These are phyloP conservation scores for Malthinus flaveolus DNA, from an alignment of 2,888 invertebrate species.

Conservation along the genomic window DNA sequence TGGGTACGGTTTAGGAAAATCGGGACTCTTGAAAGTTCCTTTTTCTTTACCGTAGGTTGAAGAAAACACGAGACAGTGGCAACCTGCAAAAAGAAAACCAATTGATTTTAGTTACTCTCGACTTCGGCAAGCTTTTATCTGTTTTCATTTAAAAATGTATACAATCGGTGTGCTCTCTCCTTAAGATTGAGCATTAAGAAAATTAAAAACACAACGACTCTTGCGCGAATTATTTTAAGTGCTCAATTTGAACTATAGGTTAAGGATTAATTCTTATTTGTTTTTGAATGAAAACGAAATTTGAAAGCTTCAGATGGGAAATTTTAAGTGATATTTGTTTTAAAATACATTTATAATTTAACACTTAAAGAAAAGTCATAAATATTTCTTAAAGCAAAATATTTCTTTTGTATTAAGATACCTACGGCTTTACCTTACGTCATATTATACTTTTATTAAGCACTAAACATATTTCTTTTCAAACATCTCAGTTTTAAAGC, in stretches of 20 bases:
- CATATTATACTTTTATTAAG: slow-evolving; percentile 1
- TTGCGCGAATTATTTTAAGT: neutral
- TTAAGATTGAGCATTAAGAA: neutral
- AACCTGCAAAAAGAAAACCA: slow-evolving; percentile 63
- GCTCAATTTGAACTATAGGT: no score
- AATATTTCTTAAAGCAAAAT: slow-evolving; percentile 1
- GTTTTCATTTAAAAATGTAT: slow-evolving; percentile 14
- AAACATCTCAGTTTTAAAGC: slow-evolving; percentile 5
- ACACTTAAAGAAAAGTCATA: no score
- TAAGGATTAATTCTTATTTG: neutral
- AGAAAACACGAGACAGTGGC: slow-evolving; percentile 81
- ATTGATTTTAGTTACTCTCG: slow-evolving; percentile 13
- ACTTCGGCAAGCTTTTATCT: slow-evolving; percentile 8
- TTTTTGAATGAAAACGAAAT: neutral
- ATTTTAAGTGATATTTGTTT: neutral
- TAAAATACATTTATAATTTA: no score
- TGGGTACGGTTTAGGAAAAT: slow-evolving; percentile 78
- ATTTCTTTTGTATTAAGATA: slow-evolving; percentile 1
- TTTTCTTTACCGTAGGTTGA: slow-evolving; percentile 77
- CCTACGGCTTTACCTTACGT: neutral
- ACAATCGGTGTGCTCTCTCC: neutral
- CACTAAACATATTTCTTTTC: neutral
- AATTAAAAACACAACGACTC: neutral
- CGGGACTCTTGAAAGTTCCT: slow-evolving; percentile 82
- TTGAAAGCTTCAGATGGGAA: neutral